phyloP scores from a whole-genome alignment of 2,113 vertebrate genomes.

The Colistium nudipinnis region DNA sequence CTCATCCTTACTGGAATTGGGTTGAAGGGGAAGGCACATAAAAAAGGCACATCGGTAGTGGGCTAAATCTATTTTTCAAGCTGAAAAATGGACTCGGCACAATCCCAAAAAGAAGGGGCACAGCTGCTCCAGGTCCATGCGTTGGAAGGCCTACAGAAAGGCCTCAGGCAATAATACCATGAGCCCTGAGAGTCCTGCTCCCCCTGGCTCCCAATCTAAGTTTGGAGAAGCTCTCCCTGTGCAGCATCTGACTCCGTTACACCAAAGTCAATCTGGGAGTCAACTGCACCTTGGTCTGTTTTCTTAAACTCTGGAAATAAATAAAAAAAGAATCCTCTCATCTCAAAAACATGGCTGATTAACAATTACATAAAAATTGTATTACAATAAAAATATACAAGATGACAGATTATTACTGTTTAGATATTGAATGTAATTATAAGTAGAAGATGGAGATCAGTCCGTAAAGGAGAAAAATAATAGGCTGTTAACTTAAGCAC shows the following conservation, averaged over 20 bases:
- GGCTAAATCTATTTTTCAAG: too few species aligned
- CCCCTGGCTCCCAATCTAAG: neutral
- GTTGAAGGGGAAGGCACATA: too few species aligned
- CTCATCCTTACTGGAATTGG: too few species aligned
- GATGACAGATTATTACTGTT: too few species aligned
- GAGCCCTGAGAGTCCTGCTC: neutral
- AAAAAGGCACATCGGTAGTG: too few species aligned
- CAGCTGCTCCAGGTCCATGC: neutral
- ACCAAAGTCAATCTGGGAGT: neutral
- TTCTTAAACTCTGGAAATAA: too few species aligned
- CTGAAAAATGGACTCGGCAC: neutral
- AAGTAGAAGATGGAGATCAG: conserved; percentile 7
- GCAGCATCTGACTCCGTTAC: neutral
- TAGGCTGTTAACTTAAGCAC: neutral
- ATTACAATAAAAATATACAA: too few species aligned
- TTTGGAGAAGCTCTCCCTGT: neutral
- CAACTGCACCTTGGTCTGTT: too few species aligned
- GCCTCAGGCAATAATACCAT: neutral
- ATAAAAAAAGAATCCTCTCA: too few species aligned
- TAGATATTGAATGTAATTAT: conserved; percentile 40
- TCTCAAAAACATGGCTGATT: too few species aligned
- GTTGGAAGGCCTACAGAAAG: neutral
- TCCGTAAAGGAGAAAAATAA: conserved; percentile 16
- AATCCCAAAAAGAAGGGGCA: neutral
- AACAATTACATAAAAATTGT: too few species aligned